A percentile compares a stretch with the other conserved stretches of the same genome.
phyloP scores from a whole-genome alignment of 2,113 vertebrate genomes.

The Climacteris rufus region DNA sequence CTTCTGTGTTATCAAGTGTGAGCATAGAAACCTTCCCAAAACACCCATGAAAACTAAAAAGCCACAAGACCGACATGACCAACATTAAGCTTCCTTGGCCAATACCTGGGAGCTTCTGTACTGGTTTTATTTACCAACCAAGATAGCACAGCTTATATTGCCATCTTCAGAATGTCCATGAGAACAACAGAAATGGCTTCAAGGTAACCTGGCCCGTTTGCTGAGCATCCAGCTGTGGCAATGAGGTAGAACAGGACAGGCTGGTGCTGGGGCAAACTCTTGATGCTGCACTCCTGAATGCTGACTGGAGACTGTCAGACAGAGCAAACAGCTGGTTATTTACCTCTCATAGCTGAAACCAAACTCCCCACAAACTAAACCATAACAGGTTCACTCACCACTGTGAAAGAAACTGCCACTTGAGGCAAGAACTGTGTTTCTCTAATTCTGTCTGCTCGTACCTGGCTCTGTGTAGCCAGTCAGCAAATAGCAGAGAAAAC shows the following conservation, averaged over 20 bases:
- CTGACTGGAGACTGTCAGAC: accelerated
- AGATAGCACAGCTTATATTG: not conserved
- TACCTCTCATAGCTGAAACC: not conserved
- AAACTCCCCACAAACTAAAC: not conserved
- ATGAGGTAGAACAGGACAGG: not conserved
- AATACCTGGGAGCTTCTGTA: not conserved
- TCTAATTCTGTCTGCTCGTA: not conserved
- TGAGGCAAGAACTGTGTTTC: not conserved
- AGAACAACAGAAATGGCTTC: not conserved
- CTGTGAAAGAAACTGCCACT: not conserved
- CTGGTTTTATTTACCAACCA: not conserved
- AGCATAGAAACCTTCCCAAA: not conserved
- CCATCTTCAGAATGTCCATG: not conserved
- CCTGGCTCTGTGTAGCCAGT: not conserved
- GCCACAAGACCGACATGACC: not conserved
- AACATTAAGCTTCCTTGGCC: not conserved
- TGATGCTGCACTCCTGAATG: not conserved
- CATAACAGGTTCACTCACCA: not conserved
- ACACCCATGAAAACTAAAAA: not conserved
- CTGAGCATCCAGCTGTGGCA: not conserved
- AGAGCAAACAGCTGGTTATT: not conserved
- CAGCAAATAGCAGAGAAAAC: not conserved
- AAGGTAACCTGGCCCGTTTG: not conserved
- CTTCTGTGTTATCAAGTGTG: accelerated
- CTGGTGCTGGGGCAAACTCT: not conserved